Evolutionary conservation across 2,888 invertebrate genomes (phyloP).

Genomic region (Coenonympha arcania): DNA sequence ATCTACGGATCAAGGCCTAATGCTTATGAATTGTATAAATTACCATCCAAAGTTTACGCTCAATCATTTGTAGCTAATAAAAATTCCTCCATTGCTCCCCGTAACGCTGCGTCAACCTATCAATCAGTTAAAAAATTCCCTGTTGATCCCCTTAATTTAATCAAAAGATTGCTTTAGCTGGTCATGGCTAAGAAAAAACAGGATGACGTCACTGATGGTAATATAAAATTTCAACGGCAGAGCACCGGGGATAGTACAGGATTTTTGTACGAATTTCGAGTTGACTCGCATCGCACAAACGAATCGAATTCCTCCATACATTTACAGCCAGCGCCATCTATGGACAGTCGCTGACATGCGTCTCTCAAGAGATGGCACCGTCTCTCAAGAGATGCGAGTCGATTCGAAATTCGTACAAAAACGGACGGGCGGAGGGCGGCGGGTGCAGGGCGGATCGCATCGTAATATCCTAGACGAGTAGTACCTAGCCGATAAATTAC

Average conservation of each 20-base stretch:
- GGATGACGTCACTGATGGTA: slow-evolving; percentile 63
- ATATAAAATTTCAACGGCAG: slow-evolving; percentile 67
- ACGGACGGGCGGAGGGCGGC: too few species aligned
- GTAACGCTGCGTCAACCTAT: slow-evolving; percentile 71
- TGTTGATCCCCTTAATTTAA: slow-evolving; percentile 72
- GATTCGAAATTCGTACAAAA: too few species aligned
- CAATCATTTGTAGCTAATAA: slow-evolving; percentile 70
- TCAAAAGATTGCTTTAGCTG: slow-evolving; percentile 71
- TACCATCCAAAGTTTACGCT: slow-evolving; percentile 43
- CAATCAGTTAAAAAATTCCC: slow-evolving; percentile 72
- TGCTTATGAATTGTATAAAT: slow-evolving; percentile 65
- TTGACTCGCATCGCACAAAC: too few species aligned
- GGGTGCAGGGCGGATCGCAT: slow-evolving; percentile 44
- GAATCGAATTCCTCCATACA: too few species aligned
- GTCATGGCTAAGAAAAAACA: slow-evolving; percentile 67
- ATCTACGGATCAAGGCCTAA: slow-evolving; percentile 36
- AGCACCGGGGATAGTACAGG: too few species aligned
- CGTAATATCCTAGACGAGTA: slow-evolving; percentile 68
- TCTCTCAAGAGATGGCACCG: too few species aligned
- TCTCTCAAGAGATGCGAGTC: too few species aligned
- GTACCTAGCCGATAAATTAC: slow-evolving; percentile 71
- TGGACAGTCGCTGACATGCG: too few species aligned
- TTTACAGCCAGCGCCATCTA: too few species aligned
- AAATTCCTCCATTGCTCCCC: slow-evolving; percentile 62
- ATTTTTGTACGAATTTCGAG: too few species aligned